Evolutionary conservation across 2,888 invertebrate species (phyloP), one percentile per base, ranked within the genome.

Genomic region (Alviniconcha strummeri): DNA sequence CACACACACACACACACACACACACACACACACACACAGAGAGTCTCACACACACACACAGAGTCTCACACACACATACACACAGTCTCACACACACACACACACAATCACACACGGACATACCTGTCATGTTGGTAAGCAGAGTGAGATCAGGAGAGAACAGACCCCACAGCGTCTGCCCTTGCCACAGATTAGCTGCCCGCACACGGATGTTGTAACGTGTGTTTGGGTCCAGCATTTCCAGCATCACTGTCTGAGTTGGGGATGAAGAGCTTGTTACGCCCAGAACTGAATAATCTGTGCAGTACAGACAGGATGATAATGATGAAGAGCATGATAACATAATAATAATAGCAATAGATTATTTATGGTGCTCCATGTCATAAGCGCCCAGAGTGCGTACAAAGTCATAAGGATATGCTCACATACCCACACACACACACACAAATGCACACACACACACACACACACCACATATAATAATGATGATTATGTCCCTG

Each of bases 111-210:
- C 69, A 55, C 55, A 75, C 55, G 55, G 17, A 75, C 75, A 55
- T 85, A 90, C 91, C 90, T 86, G 89, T 83, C 67, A 88, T 83
- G 75, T 84, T 77, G 83, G 90, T 91, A 71, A 83, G 88, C 8
- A 87, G 86, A 9, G 85, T 83, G 8, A 89, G 64, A 15, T 82
- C 79, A 4, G 80, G n/a, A 15, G 90, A 88, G 86, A 89, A 88
- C 80, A 88, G 87, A 69, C 92, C 91, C 92, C 92, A 92, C 54
- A 91, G 84, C 9, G 88, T 85, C 9, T 82, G 76, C 19, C 89
- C 90, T n/a, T 85, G 84, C 84, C 91, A 88, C 76, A 89, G 84
- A 64, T 89, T 92, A 19, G 91, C 92, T 55, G 88, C 92, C 15
- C 90, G 84, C 8, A 92, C 90, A 67, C 86, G 83, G 77, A 91